Evolutionary conservation across 1,140 invertebrate species (phyloP).

Genomic region (Formica exsecta): DNA sequence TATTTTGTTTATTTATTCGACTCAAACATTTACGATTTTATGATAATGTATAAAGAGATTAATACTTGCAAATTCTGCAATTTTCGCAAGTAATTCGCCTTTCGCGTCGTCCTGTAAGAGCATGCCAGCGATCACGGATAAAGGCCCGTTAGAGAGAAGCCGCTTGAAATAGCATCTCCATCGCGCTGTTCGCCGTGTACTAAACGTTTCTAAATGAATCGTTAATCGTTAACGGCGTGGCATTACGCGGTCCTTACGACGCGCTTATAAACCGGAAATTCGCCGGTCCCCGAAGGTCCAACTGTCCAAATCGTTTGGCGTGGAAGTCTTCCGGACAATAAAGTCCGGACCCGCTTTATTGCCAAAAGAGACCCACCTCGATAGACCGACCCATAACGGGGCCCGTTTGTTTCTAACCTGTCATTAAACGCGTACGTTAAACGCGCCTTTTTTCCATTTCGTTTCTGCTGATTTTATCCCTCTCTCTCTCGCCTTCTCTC

Average conservation of each 20-base stretch:
- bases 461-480: slow-evolving; percentile 25
- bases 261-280: slow-evolving; percentile 86
- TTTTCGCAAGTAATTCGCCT: not conserved
- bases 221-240: slow-evolving; percentile 85
- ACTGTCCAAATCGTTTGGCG: slow-evolving; percentile 81
- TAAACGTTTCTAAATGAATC: slow-evolving; percentile 86
- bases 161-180: slow-evolving; percentile 56
- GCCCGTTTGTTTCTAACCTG: slow-evolving; percentile 75
- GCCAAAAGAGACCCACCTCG: slow-evolving; percentile 72
- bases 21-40: not conserved
- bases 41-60: not conserved
- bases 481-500: not conserved
- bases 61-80: not conserved
- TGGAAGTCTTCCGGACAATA: slow-evolving; percentile 81
- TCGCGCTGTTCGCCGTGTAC: slow-evolving; percentile 66
- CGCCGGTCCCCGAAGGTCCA: slow-evolving; percentile 78
- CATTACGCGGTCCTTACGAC: slow-evolving; percentile 80
- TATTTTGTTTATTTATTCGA: not conserved
- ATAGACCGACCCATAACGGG: slow-evolving; percentile 30
- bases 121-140: slow-evolving; percentile 46
- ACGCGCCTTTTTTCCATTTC: slow-evolving; percentile 70
- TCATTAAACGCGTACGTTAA: slow-evolving; percentile 78
- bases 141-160: slow-evolving; percentile 40
- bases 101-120: slow-evolving; percentile 51
- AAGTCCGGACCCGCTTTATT: slow-evolving; percentile 81